Evolutionary conservation across 2,113 vertebrate genomes (phyloP), one percentile per base, ranked within the genome.

Genomic region (Motacilla tschutschensis): DNA sequence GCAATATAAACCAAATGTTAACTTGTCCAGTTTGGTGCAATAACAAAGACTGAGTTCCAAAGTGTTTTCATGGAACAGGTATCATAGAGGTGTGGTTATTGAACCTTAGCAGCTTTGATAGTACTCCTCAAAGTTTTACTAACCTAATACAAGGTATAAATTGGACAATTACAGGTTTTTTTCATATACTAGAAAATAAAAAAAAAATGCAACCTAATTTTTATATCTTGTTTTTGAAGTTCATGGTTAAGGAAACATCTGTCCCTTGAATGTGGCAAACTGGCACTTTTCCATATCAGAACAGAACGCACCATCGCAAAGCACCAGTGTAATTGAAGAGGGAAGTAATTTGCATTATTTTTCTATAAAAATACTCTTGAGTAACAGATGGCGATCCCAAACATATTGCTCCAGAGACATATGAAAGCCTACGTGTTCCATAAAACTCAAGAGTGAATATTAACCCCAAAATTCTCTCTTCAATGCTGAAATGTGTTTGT

Each of bases 341-440:
- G 65, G 48, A 83, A 91, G 83, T 44, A 31, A 96, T 96, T 96
- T 95, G 93, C 95, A 93, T 96, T 95, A 90, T 95, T 96, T 94
- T 93, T 79, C 90, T 87, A 76, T 90, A 91, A 94, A 97, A 95
- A 76, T 75, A 60, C 79, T 70, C 77, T 90, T 75, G 92, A 94
- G 86, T 92, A 96, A 92, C 96, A 97, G 96, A 96, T 97, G 96
- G 96, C 7, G 10, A 94, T 92, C 48, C 9, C 94, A 96, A 96
- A 95, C 93, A 73, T 95, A 94, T 83, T 95, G 92, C 94, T 96
- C 62, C 55, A 65, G 91, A 95, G 90, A 93, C 91, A 92, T 95
- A 94, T 93, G 95, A 95, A 94, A 95, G 93, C 66, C 94, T 96
- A 28, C 87, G 80, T 93, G 89, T 95, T 95, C 94, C 85, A 93